phyloP scores from a whole-genome alignment of 1,140 invertebrate species.

The Drosophila setifemur region DNA sequence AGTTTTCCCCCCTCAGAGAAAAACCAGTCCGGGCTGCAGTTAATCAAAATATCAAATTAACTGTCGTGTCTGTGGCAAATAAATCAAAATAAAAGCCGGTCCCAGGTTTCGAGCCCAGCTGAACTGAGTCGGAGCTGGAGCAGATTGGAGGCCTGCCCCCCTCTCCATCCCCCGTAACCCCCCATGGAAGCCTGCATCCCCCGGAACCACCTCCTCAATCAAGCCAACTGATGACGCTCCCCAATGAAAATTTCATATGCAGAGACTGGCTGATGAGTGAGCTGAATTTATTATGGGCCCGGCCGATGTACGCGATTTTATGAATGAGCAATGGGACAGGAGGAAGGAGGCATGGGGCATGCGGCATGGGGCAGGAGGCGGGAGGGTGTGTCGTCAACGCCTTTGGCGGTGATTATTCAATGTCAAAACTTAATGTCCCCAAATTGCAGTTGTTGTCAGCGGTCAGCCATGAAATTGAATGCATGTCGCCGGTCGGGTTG shows the following conservation, averaged over 20 bases:
- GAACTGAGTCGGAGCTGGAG: slow-evolving; percentile 22
- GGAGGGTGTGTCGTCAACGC: slow-evolving; percentile 58
- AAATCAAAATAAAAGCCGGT: slow-evolving; percentile 76
- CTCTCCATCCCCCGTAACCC: not conserved
- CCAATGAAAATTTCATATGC: slow-evolving; percentile 70
- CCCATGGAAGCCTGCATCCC: not conserved
- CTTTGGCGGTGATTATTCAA: slow-evolving; percentile 74
- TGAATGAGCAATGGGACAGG: slow-evolving; percentile 39
- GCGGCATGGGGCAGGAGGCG: slow-evolving; percentile 1
- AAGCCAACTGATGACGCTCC: slow-evolving; percentile 44
- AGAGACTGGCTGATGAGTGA: slow-evolving; percentile 61
- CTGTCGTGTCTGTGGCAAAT: slow-evolving; percentile 81
- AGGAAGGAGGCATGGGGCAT: not conserved
- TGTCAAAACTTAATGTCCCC: slow-evolving; percentile 74
- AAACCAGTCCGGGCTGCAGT: slow-evolving; percentile 60
- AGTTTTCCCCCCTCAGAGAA: slow-evolving; percentile 11
- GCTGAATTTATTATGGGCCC: slow-evolving; percentile 71
- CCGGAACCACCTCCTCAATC: slow-evolving; percentile 14
- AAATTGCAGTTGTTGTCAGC: slow-evolving; percentile 75
- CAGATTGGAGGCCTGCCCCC: not conserved
- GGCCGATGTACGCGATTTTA: slow-evolving; percentile 59
- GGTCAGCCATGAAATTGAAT: slow-evolving; percentile 74
- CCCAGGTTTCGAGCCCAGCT: slow-evolving; percentile 22
- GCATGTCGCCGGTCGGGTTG: slow-evolving; percentile 29
- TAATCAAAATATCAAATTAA: slow-evolving; percentile 82